Evolutionary conservation across 2,888 invertebrate genomes (phyloP).

Genomic region (Melieria picta): DNA sequence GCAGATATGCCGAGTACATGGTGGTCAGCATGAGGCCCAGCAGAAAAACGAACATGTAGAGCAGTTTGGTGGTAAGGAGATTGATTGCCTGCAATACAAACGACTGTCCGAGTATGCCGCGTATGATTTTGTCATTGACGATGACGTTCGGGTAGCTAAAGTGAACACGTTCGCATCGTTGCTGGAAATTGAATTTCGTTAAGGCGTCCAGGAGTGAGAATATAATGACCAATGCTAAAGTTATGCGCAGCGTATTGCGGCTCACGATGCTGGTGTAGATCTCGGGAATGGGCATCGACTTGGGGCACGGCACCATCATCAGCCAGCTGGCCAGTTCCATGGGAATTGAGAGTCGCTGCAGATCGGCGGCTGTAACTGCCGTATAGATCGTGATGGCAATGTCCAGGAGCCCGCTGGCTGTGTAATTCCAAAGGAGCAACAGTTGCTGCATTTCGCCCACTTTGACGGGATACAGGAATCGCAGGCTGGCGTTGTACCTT

Average conservation of each 20-base stretch:
- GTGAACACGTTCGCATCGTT: neutral
- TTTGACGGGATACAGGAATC: neutral
- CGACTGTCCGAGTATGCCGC: neutral
- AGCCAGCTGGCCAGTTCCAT: conserved; percentile 38
- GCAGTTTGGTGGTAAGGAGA: no score
- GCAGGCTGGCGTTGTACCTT: conserved; percentile 25
- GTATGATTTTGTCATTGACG: neutral
- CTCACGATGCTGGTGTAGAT: conserved; percentile 25
- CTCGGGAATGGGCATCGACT: conserved; percentile 13
- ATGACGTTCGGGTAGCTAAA: neutral
- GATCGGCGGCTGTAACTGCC: neutral
- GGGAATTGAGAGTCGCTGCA: conserved; percentile 34
- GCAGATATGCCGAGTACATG: conserved; percentile 46
- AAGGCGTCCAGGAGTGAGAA: neutral
- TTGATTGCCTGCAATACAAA: neutral
- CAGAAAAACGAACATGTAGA: conserved; percentile 14
- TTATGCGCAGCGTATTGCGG: neutral
- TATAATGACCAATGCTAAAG: neutral
- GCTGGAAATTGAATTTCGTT: neutral
- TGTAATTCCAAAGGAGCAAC: conserved; percentile 16
- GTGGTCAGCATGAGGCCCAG: conserved; percentile 44
- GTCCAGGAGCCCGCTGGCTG: conserved; percentile 4
- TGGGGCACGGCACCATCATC: conserved; percentile 38
- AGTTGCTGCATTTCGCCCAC: conserved; percentile 19
- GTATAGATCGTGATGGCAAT: neutral